Conservation (phyloP, 2,888 invertebrate species). For the Ormyrus thymus region DNA sequence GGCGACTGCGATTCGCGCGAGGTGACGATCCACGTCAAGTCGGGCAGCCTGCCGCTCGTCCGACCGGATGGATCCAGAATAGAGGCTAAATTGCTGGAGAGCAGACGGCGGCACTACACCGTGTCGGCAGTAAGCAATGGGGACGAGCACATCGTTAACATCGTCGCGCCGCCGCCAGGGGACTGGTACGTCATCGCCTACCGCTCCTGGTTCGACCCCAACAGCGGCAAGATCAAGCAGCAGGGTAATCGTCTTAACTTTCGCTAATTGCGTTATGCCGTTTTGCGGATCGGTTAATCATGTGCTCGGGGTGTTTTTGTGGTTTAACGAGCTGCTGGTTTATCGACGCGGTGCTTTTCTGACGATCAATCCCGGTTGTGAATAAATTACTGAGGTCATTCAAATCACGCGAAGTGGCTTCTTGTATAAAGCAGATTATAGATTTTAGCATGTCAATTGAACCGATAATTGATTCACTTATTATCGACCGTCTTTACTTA, state of each 20-base stretch:
- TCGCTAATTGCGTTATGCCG: no score
- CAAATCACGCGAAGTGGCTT: neutral
- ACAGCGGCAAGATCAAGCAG: slow-evolving; percentile 83
- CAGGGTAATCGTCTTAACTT: slow-evolving; percentile 78
- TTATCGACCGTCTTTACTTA: no score
- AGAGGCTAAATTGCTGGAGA: slow-evolving; percentile 80
- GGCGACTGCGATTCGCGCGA: slow-evolving; percentile 78
- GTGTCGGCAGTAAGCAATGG: slow-evolving; percentile 81
- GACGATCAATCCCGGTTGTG: no score
- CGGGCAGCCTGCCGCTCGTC: slow-evolving; percentile 88
- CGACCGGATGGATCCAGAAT: slow-evolving; percentile 88
- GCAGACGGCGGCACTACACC: slow-evolving; percentile 76
- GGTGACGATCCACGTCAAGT: slow-evolving; percentile 84
- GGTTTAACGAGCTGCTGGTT: no score
- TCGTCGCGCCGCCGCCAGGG: slow-evolving; percentile 83
- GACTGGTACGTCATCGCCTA: slow-evolving; percentile 89
- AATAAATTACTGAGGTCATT: neutral
- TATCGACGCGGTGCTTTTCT: no score
- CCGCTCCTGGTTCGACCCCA: slow-evolving; percentile 86
- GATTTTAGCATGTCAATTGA: no score
- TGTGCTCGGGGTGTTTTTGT: no score
- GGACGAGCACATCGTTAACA: slow-evolving; percentile 78
- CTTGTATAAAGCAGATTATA: neutral
- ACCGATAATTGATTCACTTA: no score
- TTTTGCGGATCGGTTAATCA: no score